These are phyloP conservation scores for Nothocercus nigrocapillus DNA, from an alignment of 2,113 vertebrate species.

Conservation along the genomic window DNA sequence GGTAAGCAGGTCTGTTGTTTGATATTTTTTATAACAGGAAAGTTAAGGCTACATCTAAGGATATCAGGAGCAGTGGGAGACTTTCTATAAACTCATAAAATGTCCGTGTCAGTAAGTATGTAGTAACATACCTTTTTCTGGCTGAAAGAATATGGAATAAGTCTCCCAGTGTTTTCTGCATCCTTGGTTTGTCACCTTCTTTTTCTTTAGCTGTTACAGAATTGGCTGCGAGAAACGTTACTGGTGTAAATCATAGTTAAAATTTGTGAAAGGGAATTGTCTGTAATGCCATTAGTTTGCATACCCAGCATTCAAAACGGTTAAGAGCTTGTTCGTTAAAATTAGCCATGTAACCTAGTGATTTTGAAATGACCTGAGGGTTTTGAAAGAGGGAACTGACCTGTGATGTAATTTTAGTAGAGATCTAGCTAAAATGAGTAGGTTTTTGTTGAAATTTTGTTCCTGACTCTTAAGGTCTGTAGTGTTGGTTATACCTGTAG, in stretches of 20 bases:
- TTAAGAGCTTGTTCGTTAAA: neutral
- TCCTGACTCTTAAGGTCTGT: neutral
- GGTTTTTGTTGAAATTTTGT: neutral
- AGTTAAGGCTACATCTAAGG: conserved; percentile 51
- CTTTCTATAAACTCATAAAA: conserved; percentile 62
- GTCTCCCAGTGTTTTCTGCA: conserved; percentile 65
- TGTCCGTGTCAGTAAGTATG: conserved; percentile 50
- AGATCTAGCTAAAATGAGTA: neutral
- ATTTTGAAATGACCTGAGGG: neutral
- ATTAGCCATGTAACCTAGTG: neutral
- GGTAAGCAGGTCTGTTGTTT: conserved; percentile 12
- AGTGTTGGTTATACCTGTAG: neutral
- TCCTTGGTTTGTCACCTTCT: conserved; percentile 61
- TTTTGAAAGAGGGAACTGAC: neutral
- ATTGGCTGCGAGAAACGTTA: neutral
- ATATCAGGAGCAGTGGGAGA: conserved; percentile 55
- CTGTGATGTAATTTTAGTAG: neutral
- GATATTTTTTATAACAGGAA: conserved; percentile 31
- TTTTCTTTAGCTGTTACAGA: neutral
- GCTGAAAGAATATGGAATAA: conserved; percentile 8
- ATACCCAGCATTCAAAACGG: neutral
- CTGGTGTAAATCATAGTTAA: neutral
- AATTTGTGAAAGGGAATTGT: neutral
- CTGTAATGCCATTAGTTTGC: neutral
- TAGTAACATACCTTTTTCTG: neutral